Base-by-base conservation (phyloP, 2,113 vertebrate species). In the Rhegmatorhina hoffmannsi region DNA sequence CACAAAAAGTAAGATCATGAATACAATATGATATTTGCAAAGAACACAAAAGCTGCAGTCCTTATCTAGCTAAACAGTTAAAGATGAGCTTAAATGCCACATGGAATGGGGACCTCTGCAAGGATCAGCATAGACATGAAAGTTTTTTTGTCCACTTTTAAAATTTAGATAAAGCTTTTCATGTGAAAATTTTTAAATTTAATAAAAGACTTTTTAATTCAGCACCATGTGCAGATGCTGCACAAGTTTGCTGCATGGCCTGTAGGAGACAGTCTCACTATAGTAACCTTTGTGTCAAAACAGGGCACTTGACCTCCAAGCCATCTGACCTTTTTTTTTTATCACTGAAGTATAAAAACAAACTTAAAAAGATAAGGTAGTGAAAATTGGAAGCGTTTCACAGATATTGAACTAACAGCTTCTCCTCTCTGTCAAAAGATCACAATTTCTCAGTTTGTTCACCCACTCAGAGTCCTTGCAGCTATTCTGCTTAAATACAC, bases 21-120 rank as follows among this genome's bases (percentile, higher is more conserved):
- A 94, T 14, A 90, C 70, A 83, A 64, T 93, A 92, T 84, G 53
- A 91, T 94, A 92, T 95, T 95, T 89, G 72, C 84, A 92, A 96
- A 94, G 90, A 97, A 93, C 80, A 87, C 7, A 38, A 91, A 91
- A 85, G 47, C 75, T 90, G 38, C 21, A 44, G 67, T 67, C 75
- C 75, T 95, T 96, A 95, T 95, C 91, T 85, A 86, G 72, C 78
- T 92, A 94, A 95, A 90, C 63, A 83, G 82, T 63, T 84, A 94
- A 77, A 91, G 85, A 94, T 56, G 55, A 76, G 38, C 34, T 90
- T 87, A 95, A 95, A 96, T 94, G 75, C 78, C 87, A 93, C 64
- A 52, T 11, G 17, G 46, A 92, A 91, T 44, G n/a, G 43, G 43
- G 47, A 92, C 72, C 29, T 81, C 72, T 83, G 47, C 49, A 86